Evolutionary conservation across 2,888 invertebrate species (phyloP).

Genomic region (Lasioglossum pauxillum): DNA sequence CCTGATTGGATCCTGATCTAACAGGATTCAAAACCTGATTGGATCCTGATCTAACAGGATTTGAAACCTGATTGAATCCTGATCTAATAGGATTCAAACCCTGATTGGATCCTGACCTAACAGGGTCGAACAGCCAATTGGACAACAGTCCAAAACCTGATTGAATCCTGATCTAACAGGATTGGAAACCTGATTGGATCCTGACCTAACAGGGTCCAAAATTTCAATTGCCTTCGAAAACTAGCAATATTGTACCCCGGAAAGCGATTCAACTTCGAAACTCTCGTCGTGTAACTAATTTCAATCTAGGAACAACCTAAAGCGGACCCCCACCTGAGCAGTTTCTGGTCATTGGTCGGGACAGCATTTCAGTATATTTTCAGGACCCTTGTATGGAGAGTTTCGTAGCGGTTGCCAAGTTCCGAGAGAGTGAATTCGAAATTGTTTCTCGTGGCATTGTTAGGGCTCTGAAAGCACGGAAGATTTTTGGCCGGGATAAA

Average conservation of each 20-base stretch:
- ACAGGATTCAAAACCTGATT: background rate
- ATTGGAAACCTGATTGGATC: too few species aligned
- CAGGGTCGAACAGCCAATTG: too few species aligned
- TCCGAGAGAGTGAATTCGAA: conserved; percentile 20
- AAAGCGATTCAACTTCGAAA: background rate
- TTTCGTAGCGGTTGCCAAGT: conserved; percentile 9
- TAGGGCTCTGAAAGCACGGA: background rate
- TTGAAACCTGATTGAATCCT: background rate
- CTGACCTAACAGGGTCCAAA: background rate
- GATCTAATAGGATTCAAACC: background rate
- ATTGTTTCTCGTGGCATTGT: background rate
- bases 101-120: background rate
- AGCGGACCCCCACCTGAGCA: background rate
- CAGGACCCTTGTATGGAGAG: background rate
- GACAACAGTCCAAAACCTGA: background rate
- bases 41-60: too few species aligned
- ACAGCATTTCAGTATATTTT: background rate
- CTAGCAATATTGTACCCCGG: background rate
- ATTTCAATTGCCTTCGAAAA: background rate
- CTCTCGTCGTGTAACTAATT: background rate
- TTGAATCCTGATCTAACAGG: too few species aligned
- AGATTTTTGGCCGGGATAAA: background rate
- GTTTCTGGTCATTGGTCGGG: background rate
- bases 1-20: too few species aligned
- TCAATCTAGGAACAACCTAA: background rate